Base-by-base conservation (phyloP, 2,888 invertebrate genomes). In the Trichacis sp. region DNA sequence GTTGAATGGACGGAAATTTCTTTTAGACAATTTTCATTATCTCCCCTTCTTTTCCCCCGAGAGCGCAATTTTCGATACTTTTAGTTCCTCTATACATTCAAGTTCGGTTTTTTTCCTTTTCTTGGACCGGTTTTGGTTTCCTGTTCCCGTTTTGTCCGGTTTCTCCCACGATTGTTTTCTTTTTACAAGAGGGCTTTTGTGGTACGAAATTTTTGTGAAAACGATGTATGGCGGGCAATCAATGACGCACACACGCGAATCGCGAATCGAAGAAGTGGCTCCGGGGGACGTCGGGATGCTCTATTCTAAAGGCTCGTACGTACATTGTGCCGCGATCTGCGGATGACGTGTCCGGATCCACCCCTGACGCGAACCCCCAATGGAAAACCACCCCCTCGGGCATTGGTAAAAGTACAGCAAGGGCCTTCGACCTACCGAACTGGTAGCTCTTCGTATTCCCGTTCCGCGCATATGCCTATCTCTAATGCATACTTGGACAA, bases 291-390 rank as follows among this genome's bases (percentile, higher is more conserved):
- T 49, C 48, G 46, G 60, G 54, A 60, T 55, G 64, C 51, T 63
- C 60, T 54, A 61, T 61, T 65, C 60, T 61, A 69, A 69, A 69
- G 64, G 66, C 58, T 64, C 49, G 40, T 64, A 62, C 63, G 68
- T 68, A 70, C 65, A 70, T 70, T 64, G 68, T 65, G 64, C 65
- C 46, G 43, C 61, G 68, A 64, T 64, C 66, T 69, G 69, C 52
- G 67, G 69, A 74, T 74, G 73, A 74, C 74, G 73, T 73, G 73
- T 73, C 70, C 59, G 55, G 68, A 70, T 65, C 65, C 70, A 71
- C 74, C 73, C 73, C 67, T 70, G 65, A 69, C 54, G 67, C 64
- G 56, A 63, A 51, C 52, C 66, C 64, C 64, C 57, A 69, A 66
- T 56, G 68, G 69, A 70, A 67, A 42, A 69, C 52, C 55, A 67